Conservation (phyloP, 1,140 invertebrate genomes). For the Pollicipes pollicipes region DNA sequence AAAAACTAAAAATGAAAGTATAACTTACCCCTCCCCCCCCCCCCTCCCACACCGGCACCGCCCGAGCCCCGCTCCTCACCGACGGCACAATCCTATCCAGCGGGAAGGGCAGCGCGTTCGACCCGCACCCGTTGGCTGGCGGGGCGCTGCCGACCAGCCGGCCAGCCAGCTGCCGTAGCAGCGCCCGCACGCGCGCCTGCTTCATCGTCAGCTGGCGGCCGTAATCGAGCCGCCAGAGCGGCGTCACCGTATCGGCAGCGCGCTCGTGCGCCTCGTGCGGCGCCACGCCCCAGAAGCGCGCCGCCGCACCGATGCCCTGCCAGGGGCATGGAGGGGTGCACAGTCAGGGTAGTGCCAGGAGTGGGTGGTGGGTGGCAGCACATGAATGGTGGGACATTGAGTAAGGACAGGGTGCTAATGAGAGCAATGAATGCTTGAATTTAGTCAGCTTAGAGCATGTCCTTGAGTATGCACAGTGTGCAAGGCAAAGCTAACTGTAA, state of each 20-base stretch:
- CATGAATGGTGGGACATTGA: too few species aligned
- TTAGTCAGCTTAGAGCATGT: neutral
- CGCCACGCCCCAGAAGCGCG: neutral
- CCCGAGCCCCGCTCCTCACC: constrained; percentile 17
- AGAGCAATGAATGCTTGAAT: too few species aligned
- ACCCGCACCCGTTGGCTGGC: neutral
- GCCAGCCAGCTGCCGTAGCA: constrained; percentile 13
- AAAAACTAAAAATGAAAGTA: too few species aligned
- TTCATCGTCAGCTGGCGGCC: constrained; percentile 25
- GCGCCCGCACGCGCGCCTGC: constrained; percentile 14
- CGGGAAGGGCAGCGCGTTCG: constrained; percentile 12
- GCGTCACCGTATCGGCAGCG: neutral
- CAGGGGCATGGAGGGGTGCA: too few species aligned
- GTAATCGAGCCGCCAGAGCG: neutral
- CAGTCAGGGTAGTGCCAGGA: too few species aligned
- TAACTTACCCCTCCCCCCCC: too few species aligned
- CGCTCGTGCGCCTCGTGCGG: neutral
- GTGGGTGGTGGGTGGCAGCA: too few species aligned
- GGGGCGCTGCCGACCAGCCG: neutral
- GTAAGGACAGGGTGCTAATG: too few species aligned
- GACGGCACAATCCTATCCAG: constrained; percentile 18
- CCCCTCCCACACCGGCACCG: too few species aligned
- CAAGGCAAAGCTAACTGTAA: too few species aligned
- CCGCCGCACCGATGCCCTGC: neutral
- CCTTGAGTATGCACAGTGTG: too few species aligned